Evolutionary conservation across 2,888 invertebrate species (phyloP), one percentile per base, ranked within the genome.

Genomic region (Lymantria monacha): DNA sequence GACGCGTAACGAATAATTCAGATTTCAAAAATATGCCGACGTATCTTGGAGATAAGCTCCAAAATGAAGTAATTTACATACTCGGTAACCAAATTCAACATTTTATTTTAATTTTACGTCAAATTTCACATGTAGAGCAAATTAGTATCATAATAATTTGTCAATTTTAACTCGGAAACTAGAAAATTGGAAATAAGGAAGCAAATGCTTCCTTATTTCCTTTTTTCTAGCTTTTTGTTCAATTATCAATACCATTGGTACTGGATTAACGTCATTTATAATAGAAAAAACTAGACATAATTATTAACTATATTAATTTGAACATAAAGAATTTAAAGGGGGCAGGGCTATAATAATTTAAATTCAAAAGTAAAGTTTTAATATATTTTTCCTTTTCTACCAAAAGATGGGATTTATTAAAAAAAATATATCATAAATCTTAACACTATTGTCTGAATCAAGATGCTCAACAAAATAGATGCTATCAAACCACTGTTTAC

Each of bases 401-500:
- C 7, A 53, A 55, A 55, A 53, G 53, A 51, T 57, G 54, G 52
- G 54, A 55, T 49, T 42, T 57, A 59, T 55, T 54, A 48, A 57
- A 54, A 53, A 57, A 55, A 60, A 59, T 49, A 47, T 57, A 51
- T 49, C 47, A 52, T 53, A 51, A 53, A 57, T 53, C 50, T n/a
- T 55, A 57, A 44, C 57, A 57, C 53, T 53, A 49, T 53, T 54
- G 30, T 54, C 53, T 43, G 53, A 55, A 55, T 55, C 52, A 55
- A 55, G 53, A 55, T 55, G n/a, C n/a, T n/a, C n/a, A n/a, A 51
- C 53, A 53, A 55, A 55, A 55, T 55, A 55, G 52, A 54, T 49
- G 55, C 60, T 54, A 30, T 54, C n/a, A n/a, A n/a, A n/a, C 48
- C 51, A 51, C 55, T 57, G 53, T 53, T 53, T 48, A 53, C 51